Evolutionary conservation across 1,140 invertebrate genomes (phyloP).

Genomic region (Meloidogyne chitwoodi): DNA sequence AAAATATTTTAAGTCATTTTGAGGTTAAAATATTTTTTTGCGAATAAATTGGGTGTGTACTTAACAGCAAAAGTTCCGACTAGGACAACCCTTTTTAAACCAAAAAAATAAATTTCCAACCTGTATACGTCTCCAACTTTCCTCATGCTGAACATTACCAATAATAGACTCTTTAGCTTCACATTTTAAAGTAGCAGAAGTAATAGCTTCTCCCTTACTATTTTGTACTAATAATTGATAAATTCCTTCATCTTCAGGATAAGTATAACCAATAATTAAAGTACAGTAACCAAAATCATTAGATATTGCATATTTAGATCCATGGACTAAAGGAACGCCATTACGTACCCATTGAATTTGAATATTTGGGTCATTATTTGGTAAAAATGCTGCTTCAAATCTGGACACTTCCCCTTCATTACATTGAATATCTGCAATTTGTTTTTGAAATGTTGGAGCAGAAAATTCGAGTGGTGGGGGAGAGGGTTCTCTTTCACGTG

Average conservation of each 20-base stretch:
- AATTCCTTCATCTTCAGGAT: conserved; percentile 82
- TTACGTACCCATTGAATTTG: conserved; percentile 95
- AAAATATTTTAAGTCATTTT: too few relatives aligned
- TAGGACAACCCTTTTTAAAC: too few relatives aligned
- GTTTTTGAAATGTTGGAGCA: conserved; percentile 43
- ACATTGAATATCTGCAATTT: conserved; percentile 54
- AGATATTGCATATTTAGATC: conserved; percentile 54
- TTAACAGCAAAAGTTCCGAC: too few relatives aligned
- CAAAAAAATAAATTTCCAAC: too few relatives aligned
- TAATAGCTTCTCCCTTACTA: conserved; percentile 81
- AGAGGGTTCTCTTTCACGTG: conserved; percentile 38
- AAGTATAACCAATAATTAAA: conserved; percentile 85
- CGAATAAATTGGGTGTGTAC: too few relatives aligned
- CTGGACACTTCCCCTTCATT: conserved; percentile 50
- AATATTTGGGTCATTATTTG: conserved; percentile 89
- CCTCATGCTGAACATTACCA: conserved; percentile 53
- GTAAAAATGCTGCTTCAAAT: conserved; percentile 61
- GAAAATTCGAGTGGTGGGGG: conserved; percentile 53
- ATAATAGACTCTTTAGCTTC: conserved; percentile 61
- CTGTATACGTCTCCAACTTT: conserved; percentile 49
- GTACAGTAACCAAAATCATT: conserved; percentile 87
- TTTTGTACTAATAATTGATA: conserved; percentile 91
- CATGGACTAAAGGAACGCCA: conserved; percentile 69
- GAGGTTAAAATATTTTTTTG: too few relatives aligned
- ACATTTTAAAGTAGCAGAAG: conserved; percentile 73